phyloP scores from a whole-genome alignment of 2,888 invertebrate species.

The Lamproptera curius region DNA sequence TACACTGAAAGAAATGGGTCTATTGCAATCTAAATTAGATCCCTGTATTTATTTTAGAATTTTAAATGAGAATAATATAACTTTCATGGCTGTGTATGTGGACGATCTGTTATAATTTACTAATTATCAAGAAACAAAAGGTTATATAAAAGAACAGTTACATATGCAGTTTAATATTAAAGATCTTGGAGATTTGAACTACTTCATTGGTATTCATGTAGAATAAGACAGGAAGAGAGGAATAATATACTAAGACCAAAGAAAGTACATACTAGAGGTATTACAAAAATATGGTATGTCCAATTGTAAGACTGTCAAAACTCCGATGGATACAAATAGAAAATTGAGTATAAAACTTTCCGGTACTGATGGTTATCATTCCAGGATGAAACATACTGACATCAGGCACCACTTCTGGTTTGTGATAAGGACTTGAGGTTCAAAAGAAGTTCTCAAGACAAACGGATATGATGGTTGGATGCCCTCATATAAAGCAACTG shows the following conservation, averaged over 20 bases:
- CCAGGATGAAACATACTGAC: too few species aligned
- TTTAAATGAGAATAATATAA: too few species aligned
- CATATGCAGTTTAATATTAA: background rate
- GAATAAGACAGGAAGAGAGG: background rate
- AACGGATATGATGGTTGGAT: slow-evolving; percentile 22
- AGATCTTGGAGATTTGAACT: background rate
- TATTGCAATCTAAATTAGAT: slow-evolving; percentile 8
- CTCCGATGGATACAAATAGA: slow-evolving; percentile 10
- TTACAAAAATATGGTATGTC: slow-evolving; percentile 8
- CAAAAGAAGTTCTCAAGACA: slow-evolving; percentile 20
- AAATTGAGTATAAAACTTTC: slow-evolving; percentile 16
- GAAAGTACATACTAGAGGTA: slow-evolving; percentile 10
- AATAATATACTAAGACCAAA: background rate
- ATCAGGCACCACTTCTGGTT: slow-evolving; percentile 24
- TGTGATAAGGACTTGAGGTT: slow-evolving; percentile 22
- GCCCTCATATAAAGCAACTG: slow-evolving; percentile 23
- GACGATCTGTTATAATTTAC: slow-evolving; percentile 10
- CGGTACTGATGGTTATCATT: too few species aligned
- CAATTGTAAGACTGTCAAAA: too few species aligned
- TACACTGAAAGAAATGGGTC: too few species aligned
- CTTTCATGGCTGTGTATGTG: too few species aligned
- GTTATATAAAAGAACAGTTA: background rate
- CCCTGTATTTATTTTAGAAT: slow-evolving; percentile 4
- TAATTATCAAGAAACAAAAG: background rate
- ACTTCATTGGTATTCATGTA: background rate